Conservation (phyloP, 1,140 invertebrate species). For the Drosophila serrata region DNA sequence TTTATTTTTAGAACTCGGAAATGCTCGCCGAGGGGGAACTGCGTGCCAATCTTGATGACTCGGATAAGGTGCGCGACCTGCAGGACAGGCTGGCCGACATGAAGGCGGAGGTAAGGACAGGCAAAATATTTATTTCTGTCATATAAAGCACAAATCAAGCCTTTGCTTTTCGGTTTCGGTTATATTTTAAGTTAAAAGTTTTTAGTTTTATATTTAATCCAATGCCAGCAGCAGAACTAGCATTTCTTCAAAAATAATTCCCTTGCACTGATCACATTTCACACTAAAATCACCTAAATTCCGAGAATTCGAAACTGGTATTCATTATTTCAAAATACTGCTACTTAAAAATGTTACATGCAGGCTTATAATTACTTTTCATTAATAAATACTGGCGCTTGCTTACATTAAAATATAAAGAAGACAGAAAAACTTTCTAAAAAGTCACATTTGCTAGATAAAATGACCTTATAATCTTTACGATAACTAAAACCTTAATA, state of each 20-base stretch:
- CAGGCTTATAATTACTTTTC: no score
- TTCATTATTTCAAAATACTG: neutral
- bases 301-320: neutral
- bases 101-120: constrained; percentile 94
- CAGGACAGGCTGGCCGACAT: constrained; percentile 96
- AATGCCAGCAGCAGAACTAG: constrained; percentile 21
- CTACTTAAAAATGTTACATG: neutral
- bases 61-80: constrained; percentile 93
- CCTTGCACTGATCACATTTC: neutral
- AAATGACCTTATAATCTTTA: neutral
- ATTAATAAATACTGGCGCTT: neutral
- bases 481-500: neutral
- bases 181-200: constrained; percentile 22
- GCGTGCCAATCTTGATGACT: constrained; percentile 92
- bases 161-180: constrained; percentile 55
- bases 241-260: constrained; percentile 5
- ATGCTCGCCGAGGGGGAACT: constrained; percentile 95
- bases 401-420: neutral
- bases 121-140: neutral
- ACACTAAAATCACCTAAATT: constrained; percentile 11
- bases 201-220: constrained; percentile 10
- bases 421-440: neutral
- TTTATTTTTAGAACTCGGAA: constrained; percentile 92
- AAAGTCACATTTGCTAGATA: neutral
- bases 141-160: constrained; percentile 1